These are phyloP conservation scores for Enteromius fasciolatus DNA, from an alignment of 2,797 vertebrate genomes.

Conservation along the genomic window DNA sequence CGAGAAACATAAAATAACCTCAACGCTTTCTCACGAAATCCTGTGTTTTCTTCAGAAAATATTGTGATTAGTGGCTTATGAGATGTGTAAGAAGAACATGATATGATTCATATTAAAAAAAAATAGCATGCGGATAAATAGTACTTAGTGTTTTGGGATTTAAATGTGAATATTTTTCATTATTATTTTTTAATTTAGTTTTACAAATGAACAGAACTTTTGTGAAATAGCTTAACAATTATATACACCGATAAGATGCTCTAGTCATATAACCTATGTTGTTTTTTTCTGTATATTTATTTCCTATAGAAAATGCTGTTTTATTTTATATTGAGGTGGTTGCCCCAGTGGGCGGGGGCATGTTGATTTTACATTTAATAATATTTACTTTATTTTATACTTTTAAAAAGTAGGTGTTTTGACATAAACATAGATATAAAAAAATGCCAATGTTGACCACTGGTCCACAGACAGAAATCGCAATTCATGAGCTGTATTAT, in stretches of 20 bases:
- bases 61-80: background rate
- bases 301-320: background rate
- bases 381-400: background rate
- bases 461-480: background rate
- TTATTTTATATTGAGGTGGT: background rate
- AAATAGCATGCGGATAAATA: background rate
- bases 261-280: background rate
- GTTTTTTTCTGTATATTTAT: no score
- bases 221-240: background rate
- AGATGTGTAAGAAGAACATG: background rate
- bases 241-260: background rate
- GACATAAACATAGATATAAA: background rate
- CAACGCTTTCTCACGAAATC: background rate
- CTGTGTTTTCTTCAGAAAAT: background rate
- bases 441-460: background rate
- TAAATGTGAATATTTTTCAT: background rate
- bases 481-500: background rate
- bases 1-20: background rate
- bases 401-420: background rate
- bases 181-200: background rate
- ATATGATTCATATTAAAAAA: background rate
- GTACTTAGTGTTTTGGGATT: background rate
- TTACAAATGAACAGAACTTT: background rate
- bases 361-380: background rate
- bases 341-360: background rate